Conservation (phyloP, 2,888 invertebrate species). For the Hydroisotoma schaefferi region DNA sequence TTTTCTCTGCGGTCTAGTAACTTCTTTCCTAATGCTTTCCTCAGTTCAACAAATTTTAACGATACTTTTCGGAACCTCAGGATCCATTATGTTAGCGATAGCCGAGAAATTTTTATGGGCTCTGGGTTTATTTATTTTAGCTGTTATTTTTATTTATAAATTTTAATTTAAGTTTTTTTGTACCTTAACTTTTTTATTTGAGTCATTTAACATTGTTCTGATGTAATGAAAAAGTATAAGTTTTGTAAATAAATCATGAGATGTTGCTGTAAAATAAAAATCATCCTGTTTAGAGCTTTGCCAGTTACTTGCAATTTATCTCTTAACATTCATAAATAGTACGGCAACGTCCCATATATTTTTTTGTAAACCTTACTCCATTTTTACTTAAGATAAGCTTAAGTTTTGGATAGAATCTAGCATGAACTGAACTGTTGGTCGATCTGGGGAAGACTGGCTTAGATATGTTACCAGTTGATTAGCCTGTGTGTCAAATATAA, state of each 20-base stretch:
- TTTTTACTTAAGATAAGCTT: no score
- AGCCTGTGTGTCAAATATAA: slow-evolving; percentile 33
- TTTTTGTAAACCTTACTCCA: no score
- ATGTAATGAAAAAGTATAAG: not conserved
- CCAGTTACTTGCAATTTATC: not conserved
- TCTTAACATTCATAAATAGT: not conserved
- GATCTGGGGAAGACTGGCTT: slow-evolving; percentile 40
- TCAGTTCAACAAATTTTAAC: not conserved
- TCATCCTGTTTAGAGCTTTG: not conserved
- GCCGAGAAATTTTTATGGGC: not conserved
- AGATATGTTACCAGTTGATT: slow-evolving; percentile 33
- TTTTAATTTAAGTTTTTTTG: not conserved
- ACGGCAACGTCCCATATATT: not conserved
- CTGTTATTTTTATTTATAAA: no score
- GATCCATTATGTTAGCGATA: not conserved
- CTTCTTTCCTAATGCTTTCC: not conserved
- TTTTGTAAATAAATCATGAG: not conserved
- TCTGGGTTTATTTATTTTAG: no score
- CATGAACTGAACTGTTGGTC: slow-evolving; percentile 21
- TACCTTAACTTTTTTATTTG: not conserved
- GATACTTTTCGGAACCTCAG: not conserved
- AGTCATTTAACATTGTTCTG: not conserved
- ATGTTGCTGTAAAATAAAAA: no score
- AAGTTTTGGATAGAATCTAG: not conserved
- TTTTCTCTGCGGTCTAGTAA: not conserved